Percentiles rank a stretch among this genome's conserved stretches.
Conservation (phyloP, 1,140 invertebrate genomes). For the Gryllus bimaculatus region DNA sequence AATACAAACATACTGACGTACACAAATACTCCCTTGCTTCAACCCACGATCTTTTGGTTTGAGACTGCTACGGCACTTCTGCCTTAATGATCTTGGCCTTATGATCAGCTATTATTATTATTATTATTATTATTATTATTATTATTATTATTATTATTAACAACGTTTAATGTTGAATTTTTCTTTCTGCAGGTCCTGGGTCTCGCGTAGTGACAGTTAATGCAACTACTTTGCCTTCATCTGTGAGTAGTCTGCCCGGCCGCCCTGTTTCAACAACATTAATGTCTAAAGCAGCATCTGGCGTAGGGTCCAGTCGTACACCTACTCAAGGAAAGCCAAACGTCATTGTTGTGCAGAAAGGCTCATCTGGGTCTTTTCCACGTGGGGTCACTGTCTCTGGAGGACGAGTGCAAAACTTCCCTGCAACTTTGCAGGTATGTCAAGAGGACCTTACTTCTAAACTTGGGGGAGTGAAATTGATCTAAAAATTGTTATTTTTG, state of each 20-base stretch:
- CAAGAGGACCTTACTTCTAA: not conserved
- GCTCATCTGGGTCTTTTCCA: slow-evolving; percentile 22
- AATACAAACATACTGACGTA: too few relatives aligned
- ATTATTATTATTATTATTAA: too few relatives aligned
- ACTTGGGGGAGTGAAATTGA: not conserved
- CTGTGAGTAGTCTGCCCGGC: not conserved
- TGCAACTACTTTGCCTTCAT: not conserved
- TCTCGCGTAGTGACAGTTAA: slow-evolving; percentile 14
- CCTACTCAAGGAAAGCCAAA: slow-evolving; percentile 29
- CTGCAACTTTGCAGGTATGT: not conserved
- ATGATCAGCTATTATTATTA: too few relatives aligned
- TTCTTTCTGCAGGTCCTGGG: not conserved
- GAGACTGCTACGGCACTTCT: too few relatives aligned
- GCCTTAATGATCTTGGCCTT: too few relatives aligned
- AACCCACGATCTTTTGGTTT: too few relatives aligned
- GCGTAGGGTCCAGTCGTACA: not conserved
- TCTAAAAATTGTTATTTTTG: not conserved
- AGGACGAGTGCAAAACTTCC: slow-evolving; percentile 24
- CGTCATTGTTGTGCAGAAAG: slow-evolving; percentile 36
- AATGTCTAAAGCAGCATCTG: not conserved
- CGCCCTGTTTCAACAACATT: slow-evolving; percentile 11
- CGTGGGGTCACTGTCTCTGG: slow-evolving; percentile 34
- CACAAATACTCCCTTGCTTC: too few relatives aligned
- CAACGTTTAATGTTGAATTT: not conserved
- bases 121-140: too few relatives aligned